Percentiles rank a stretch among this genome's conserved stretches.
Conservation (phyloP, 2,888 invertebrate genomes). For the Thysanoteuthis rhombus region DNA sequence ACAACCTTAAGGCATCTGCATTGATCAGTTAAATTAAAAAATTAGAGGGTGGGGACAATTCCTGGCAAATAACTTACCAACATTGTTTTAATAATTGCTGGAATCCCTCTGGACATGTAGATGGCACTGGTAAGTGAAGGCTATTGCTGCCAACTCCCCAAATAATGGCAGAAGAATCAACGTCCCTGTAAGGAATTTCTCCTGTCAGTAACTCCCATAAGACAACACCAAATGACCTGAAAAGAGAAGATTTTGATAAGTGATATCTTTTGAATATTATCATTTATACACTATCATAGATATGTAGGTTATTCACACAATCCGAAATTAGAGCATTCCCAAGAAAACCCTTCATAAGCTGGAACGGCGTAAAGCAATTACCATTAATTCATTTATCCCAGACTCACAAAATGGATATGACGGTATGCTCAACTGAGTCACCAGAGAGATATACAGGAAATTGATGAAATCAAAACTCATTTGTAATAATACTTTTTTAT, state of each 20-base stretch:
- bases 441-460: no score
- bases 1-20: no score
- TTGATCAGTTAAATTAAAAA: no score
- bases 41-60: background rate
- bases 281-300: background rate
- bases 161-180: constrained; percentile 96
- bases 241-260: constrained; percentile 34
- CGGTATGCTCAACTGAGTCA: no score
- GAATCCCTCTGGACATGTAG: constrained; percentile 82
- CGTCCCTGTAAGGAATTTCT: constrained; percentile 90
- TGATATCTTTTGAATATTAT: background rate
- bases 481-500: no score
- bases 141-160: constrained; percentile 97
- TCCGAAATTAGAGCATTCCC: no score
- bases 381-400: no score
- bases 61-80: constrained; percentile 73
- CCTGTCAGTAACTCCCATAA: constrained; percentile 97
- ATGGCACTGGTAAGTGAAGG: constrained; percentile 89
- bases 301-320: no score
- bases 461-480: no score
- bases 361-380: no score
- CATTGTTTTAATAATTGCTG: constrained; percentile 89
- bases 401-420: no score
- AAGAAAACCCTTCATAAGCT: no score
- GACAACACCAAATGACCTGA: constrained; percentile 90